Conservation (phyloP, 64 coral and sea anemone species). For the Dendrophyllia cribrosa region DNA sequence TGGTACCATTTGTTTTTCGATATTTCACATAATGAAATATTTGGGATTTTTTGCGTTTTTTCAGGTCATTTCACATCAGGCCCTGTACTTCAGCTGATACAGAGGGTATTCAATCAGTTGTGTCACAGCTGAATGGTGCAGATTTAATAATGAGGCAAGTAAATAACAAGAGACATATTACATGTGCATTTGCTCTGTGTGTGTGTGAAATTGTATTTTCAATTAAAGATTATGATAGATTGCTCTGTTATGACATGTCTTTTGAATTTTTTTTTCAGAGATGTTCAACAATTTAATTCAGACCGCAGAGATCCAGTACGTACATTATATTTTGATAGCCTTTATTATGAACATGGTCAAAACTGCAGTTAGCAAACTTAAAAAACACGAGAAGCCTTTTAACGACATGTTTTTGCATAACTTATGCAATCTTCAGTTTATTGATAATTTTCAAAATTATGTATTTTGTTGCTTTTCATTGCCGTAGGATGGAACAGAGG, state of each 20-base stretch:
- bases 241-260: not conserved
- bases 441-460: not conserved
- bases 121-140: conserved; percentile 74
- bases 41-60: not conserved
- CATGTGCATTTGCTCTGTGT: too few species aligned
- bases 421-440: too few species aligned
- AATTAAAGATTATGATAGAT: too few species aligned
- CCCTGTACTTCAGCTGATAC: conserved; percentile 72
- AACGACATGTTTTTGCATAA: not conserved
- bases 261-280: conserved; percentile 68
- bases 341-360: too few species aligned
- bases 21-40: too few species aligned
- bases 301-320: conserved; percentile 85
- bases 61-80: conserved; percentile 81
- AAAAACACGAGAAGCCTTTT: not conserved
- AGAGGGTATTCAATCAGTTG: conserved; percentile 64
- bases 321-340: not conserved
- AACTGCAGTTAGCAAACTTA: too few species aligned
- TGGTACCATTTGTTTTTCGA: too few species aligned
- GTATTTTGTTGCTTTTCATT: not conserved
- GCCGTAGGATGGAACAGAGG: conserved; percentile 86
- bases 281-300: conserved; percentile 81
- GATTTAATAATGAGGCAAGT: conserved; percentile 71
- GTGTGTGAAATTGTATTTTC: too few species aligned
- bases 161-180: too few species aligned